Base-by-base conservation (phyloP, 2,797 vertebrate species). In the Chelidonichthys spinosus region DNA sequence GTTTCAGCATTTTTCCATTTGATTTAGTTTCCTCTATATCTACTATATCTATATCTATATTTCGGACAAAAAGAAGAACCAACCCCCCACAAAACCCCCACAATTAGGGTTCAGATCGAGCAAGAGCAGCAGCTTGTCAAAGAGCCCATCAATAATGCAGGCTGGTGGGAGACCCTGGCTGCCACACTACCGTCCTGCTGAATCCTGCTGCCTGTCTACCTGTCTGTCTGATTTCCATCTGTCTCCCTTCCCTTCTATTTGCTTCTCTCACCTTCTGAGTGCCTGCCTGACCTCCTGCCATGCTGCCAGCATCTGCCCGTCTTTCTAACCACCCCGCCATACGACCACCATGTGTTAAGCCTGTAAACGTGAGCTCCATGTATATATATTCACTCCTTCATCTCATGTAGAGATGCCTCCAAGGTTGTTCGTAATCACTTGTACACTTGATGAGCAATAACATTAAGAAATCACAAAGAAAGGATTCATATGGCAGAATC, bases 101-200 rank as follows among this genome's bases (percentile, higher is more conserved):
- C 82, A 89, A 89, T 93, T 91, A 93, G 78, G 39, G 69, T 63
- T 78, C 69, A 70, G 85, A 84, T 46, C 7, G 39, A 86, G 75
- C 58, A 15, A 50, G 80, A 84, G 78, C 74, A 81, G 85, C 85
- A 87, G 88, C 83, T 81, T 88, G 88, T 87, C 89, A 89, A 74
- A 85, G 82, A 83, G 81, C 49, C 78, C 86, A 94, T 95, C 91
- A 94, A 95, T 95, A 95, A 95, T 94, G 92, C 88, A 95, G 76
- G 55, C 59, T 68, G 83, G 87, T 80, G 86, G 84, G 82, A 89
- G 89, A 90, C 84, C 87, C 84, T 54, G 78, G 65, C 85, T 92
- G 78, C 80, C 66, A 61, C 62, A 60, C 78, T 13, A 68, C 81
- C 74, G 70, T 85, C 87, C 87, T 56, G 50, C 67, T 79, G 66